Base-by-base conservation (phyloP, 2,888 invertebrate species). In the Drosophila nigritarsus region DNA sequence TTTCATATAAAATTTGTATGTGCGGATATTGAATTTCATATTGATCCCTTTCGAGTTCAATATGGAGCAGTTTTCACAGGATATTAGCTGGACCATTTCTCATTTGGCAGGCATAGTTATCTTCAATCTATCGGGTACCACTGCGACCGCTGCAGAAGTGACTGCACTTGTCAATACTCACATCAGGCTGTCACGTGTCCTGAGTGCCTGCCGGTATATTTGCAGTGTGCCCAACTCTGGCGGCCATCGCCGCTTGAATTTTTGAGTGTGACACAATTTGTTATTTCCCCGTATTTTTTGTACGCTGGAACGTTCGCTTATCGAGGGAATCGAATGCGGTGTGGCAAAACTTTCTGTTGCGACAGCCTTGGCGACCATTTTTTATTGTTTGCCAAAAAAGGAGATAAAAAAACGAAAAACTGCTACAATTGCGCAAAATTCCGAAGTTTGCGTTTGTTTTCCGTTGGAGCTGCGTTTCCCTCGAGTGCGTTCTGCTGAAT, bases 271-370 rank as follows among this genome's bases (percentile, higher is more conserved):
- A 36, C 38, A 53, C n/a, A 29, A n/a, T 29, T 27, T 30, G 30
- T 45, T 45, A 24, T 15, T 24, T 45, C 8, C 24, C 4, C 15
- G 7, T 38, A 42, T 49, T 61, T 40, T 45, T 34, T 38, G 32
- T 55, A n/a, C 38, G 45, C 56, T 49, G 48, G 18, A 54, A 34
- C 9, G 24, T 61, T 70, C 59, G 69, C 59, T 89, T 84, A 82
- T 80, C 82, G 71, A 55, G 83, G 83, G 83, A 90, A 78, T 89
- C 83, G 88, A 89, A 89, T 80, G 78, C 86, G 80, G 76, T 68
- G 78, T 70, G 73, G 73, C 68, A 65, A 86, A 88, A 80, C 30
- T 65, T 68, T 67, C 54, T 61, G 62, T 73, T 61, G 59, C 62
- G 56, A 32, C 71, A 73, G 72, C 70, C 70, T 79, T 82, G 77